Evolutionary conservation across 64 coral and sea anemone genomes (phyloP).

Genomic region (Montipora sp.): DNA sequence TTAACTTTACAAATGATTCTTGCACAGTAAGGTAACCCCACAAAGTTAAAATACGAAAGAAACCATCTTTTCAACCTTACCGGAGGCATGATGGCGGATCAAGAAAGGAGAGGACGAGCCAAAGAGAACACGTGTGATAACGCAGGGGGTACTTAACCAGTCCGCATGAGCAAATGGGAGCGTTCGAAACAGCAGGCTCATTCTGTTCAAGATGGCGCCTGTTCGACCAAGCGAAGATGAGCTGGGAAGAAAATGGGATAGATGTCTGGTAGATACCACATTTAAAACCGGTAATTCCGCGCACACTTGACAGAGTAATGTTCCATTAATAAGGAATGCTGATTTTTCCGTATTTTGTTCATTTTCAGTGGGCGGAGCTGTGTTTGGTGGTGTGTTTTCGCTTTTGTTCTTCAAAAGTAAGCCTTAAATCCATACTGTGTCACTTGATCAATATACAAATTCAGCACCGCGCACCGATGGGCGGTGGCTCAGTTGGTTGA

Average conservation of each 20-base stretch:
- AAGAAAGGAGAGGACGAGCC: conserved; percentile 12
- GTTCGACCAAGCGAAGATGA: conserved; percentile 63
- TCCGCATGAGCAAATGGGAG: conserved; percentile 42
- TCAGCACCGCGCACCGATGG: too few relatives aligned
- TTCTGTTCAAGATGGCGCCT: conserved; percentile 83
- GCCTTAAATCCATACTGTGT: not conserved
- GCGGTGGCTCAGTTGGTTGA: too few relatives aligned
- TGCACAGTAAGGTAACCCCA: not conserved
- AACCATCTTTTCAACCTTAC: conserved; percentile 48
- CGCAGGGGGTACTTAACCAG: conserved; percentile 77
- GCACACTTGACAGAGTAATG: not conserved
- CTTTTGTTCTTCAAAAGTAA: conserved; percentile 99
- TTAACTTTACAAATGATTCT: not conserved
- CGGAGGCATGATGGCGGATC: conserved; percentile 80
- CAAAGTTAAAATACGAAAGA: conserved; percentile 40
- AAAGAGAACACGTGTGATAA: conserved; percentile 75
- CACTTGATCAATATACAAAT: not conserved
- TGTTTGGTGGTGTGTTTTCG: conserved; percentile 81
- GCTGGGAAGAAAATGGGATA: conserved; percentile 91
- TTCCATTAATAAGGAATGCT: not conserved
- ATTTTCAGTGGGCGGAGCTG: conserved; percentile 81
- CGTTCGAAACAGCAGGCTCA: not conserved
- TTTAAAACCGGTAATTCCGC: conserved; percentile 84
- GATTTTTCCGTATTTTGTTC: conserved; percentile 21
- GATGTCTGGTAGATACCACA: conserved; percentile 90